These are phyloP conservation scores for Nothocercus julius DNA, from an alignment of 2,113 vertebrate species.

Conservation along the genomic window DNA sequence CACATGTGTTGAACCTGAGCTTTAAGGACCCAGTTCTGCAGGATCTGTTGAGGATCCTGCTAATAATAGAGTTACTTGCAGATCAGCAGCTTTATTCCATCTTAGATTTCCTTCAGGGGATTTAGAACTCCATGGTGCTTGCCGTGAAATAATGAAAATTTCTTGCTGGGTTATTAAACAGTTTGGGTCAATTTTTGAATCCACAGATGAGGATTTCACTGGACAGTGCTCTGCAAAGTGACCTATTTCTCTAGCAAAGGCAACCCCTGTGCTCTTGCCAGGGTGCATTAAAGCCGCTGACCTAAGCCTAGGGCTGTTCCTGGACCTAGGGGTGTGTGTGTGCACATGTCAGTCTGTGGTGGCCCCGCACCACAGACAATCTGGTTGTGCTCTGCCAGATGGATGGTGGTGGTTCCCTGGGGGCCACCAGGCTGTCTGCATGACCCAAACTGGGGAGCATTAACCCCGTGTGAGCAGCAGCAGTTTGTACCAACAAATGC, in stretches of 20 bases:
- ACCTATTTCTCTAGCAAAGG: neutral
- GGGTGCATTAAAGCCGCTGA: neutral
- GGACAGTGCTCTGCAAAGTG: neutral
- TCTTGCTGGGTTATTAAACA: neutral
- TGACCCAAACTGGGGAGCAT: neutral
- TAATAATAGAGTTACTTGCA: neutral
- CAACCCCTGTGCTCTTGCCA: neutral
- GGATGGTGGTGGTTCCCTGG: neutral
- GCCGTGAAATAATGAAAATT: neutral
- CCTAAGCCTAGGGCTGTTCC: neutral
- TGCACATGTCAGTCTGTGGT: fast-evolving
- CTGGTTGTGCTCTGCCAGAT: neutral
- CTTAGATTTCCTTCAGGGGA: neutral
- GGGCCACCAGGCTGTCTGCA: neutral
- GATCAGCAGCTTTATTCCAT: neutral
- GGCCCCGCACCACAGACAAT: neutral
- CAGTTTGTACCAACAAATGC: neutral
- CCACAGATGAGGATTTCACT: fast-evolving
- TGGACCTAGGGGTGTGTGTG: fast-evolving
- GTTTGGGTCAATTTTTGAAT: neutral
- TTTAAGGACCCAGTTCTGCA: neutral
- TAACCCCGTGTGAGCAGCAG: neutral
- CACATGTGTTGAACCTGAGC: neutral
- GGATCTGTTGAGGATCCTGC: neutral
- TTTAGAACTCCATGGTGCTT: neutral